Base-by-base conservation (phyloP, 2,888 invertebrate genomes). In the Oithona nana region DNA sequence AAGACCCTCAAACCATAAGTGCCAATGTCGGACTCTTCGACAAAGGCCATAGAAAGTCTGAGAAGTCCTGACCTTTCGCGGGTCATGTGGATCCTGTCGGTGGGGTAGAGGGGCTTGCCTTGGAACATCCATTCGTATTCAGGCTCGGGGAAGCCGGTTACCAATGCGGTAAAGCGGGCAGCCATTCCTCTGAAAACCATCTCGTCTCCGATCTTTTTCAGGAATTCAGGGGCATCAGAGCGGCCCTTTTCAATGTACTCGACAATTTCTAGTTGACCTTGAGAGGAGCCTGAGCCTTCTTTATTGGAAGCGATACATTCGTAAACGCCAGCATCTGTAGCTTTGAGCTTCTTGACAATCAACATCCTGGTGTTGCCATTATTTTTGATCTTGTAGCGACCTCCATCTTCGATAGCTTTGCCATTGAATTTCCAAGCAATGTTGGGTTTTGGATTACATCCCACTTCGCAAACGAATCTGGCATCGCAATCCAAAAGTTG, bases 131-230 rank as follows among this genome's bases (percentile, higher is more conserved):
- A 86, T 71, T 89, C 88, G 57, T 85, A 87, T 64, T 85, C 86
- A 0, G 90, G 90, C 63, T 88, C 88, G 0, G 92, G 92, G 64
- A 79, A 79, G 64, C 92, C 92, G 56, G 84, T 83, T 57, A 85
- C 83, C 72, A 90, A 90, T 63, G 90, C 90, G n/a, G 89, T 92
- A 73, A 92, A 89, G 75, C 88, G 88, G 62, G 86, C 89, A 52
- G 85, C 82, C 84, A 89, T 87, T 39, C 88, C 86, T 69, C 84
- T 83, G 73, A 83, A 84, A 61, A 88, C 80, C 72, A 90, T 89
- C 50, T 84, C 83, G 71, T 90, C 89, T 0, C 88, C 88, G 68
- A 90, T 84, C 70, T 82, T 84, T 76, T 92, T 92, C 69, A 92
- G 75, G 79, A 92, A 92, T 56, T 83, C 80, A 3, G 92, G 89